These are phyloP conservation scores for Papilio aristodemus DNA, from an alignment of 1,140 invertebrate genomes.

Conservation along the genomic window DNA sequence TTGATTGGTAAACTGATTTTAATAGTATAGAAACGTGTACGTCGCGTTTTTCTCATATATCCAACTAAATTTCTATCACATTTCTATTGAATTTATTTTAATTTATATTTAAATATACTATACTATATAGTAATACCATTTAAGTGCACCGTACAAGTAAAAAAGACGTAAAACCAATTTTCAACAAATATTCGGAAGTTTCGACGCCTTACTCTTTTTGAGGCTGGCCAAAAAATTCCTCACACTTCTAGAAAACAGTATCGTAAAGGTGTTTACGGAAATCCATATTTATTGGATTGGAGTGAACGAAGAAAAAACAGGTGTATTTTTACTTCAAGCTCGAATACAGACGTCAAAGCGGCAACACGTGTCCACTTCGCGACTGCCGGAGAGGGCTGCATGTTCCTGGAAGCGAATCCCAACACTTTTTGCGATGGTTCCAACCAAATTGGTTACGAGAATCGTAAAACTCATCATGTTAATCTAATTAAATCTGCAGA, in stretches of 20 bases:
- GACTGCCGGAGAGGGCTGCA: not conserved
- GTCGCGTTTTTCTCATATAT: too few relatives aligned
- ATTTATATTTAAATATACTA: too few relatives aligned
- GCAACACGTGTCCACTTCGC: slow-evolving; percentile 26
- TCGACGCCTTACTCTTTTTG: too few relatives aligned
- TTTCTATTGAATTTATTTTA: too few relatives aligned
- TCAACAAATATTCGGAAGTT: too few relatives aligned
- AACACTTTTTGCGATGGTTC: slow-evolving; percentile 22
- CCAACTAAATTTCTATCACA: too few relatives aligned
- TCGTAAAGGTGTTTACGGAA: slow-evolving; percentile 26
- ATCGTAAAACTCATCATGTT: slow-evolving; percentile 33
- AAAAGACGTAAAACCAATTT: too few relatives aligned
- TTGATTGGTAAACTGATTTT: too few relatives aligned
- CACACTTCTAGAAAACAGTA: slow-evolving; percentile 14
- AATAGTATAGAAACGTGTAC: too few relatives aligned
- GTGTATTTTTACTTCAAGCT: slow-evolving; percentile 10
- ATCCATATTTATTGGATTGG: slow-evolving; percentile 31
- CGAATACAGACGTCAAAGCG: slow-evolving; percentile 29
- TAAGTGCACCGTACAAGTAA: too few relatives aligned
- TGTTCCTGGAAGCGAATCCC: slow-evolving; percentile 18
- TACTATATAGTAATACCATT: too few relatives aligned
- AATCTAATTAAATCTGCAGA: slow-evolving; percentile 32
- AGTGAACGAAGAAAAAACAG: slow-evolving; percentile 19
- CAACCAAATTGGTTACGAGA: slow-evolving; percentile 30
- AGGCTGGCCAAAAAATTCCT: not conserved